These are phyloP conservation scores for Micropterix aruncella DNA, from an alignment of 2,888 invertebrate species.

Conservation along the genomic window DNA sequence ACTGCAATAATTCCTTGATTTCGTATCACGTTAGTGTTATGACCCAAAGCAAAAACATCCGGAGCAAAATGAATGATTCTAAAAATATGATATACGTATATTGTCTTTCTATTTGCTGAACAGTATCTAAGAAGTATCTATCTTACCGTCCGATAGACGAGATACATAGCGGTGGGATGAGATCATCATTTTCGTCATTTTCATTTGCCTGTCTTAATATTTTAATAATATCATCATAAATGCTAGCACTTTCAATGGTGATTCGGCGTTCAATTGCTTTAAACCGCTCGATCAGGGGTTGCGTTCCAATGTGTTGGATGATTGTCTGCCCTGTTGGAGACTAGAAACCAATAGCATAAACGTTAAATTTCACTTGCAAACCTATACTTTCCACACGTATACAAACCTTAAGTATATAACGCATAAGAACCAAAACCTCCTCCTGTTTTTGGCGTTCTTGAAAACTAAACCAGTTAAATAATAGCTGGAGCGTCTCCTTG, in stretches of 20 bases:
- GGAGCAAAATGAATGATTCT: too few species aligned
- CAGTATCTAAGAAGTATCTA: too few species aligned
- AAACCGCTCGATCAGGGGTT: neutral
- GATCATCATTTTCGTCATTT: neutral
- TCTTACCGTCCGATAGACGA: neutral
- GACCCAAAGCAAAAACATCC: too few species aligned
- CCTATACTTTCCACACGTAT: too few species aligned
- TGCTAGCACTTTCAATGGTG: neutral
- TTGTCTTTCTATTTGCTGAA: too few species aligned
- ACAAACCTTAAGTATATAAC: neutral
- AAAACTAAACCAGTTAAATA: neutral
- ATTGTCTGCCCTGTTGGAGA: neutral
- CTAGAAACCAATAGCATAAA: neutral
- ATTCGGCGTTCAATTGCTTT: neutral
- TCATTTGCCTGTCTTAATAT: neutral
- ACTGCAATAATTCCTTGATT: too few species aligned
- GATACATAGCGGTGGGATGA: neutral
- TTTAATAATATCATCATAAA: neutral
- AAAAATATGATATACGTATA: too few species aligned
- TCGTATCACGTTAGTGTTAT: too few species aligned
- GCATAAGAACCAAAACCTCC: neutral
- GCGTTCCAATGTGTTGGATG: neutral
- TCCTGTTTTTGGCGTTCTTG: neutral
- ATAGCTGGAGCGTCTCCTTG: neutral
- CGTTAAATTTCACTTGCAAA: too few species aligned